Evolutionary conservation across 35 echinoderm and acorn worm species (phyloP).

Genomic region (Antedon bifida): DNA sequence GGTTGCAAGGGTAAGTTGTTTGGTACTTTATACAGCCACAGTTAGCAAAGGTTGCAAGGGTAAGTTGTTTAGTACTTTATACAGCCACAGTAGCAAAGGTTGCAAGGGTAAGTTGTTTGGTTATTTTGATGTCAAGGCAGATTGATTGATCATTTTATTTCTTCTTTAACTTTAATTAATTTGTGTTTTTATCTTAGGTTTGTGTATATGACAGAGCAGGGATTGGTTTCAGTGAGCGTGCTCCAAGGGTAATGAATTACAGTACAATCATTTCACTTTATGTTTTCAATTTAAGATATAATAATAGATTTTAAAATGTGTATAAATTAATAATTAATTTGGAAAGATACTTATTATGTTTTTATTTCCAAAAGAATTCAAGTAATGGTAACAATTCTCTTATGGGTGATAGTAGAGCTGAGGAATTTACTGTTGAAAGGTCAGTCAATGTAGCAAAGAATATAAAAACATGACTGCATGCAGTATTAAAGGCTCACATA

Average conservation of each 20-base stretch:
- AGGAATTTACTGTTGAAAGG: not conserved
- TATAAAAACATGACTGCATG: too few relatives aligned
- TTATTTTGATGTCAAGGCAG: too few relatives aligned
- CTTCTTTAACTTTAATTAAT: not conserved
- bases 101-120: too few relatives aligned
- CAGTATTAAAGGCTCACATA: too few relatives aligned
- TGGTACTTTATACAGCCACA: too few relatives aligned
- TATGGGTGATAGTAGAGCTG: not conserved
- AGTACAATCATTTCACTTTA: conserved; percentile 1
- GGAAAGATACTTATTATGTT: not conserved
- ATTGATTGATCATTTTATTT: too few relatives aligned
- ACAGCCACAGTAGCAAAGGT: too few relatives aligned
- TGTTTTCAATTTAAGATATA: conserved; percentile 17
- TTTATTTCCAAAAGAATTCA: not conserved
- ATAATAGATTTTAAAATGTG: not conserved
- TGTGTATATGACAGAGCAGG: conserved; percentile 86
- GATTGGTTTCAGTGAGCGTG: conserved; percentile 68
- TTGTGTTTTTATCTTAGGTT: conserved; percentile 31
- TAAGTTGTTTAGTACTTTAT: too few relatives aligned
- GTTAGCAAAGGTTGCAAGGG: too few relatives aligned
- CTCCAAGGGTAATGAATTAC: conserved; percentile 24
- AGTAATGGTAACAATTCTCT: not conserved
- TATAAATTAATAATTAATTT: not conserved
- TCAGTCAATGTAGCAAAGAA: not conserved
- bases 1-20: too few relatives aligned